Evolutionary conservation across 2,797 vertebrate species (phyloP).

Genomic region (Tauraco hartlaubi): DNA sequence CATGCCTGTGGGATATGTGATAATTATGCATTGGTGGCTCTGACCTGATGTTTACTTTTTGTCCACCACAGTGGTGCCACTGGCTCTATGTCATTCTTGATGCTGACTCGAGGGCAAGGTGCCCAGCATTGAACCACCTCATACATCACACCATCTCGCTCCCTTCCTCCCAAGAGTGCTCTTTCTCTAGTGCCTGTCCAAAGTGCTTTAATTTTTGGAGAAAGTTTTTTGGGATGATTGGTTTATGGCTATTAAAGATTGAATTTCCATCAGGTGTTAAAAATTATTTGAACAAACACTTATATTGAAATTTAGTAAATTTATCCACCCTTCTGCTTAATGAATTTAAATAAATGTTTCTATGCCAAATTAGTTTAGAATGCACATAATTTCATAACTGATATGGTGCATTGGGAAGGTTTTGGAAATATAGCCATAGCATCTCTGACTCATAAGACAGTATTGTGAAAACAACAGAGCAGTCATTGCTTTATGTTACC

Average conservation of each 20-base stretch:
- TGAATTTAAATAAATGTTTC: background rate
- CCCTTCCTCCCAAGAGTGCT: background rate
- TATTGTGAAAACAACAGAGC: background rate
- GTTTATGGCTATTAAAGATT: background rate
- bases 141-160: background rate
- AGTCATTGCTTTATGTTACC: background rate
- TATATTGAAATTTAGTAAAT: background rate
- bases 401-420: fast-evolving
- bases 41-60: background rate
- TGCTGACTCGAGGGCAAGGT: background rate
- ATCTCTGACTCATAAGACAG: background rate
- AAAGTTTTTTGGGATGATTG: background rate
- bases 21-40: background rate
- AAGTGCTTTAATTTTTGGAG: background rate
- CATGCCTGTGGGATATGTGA: background rate
- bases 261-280: background rate
- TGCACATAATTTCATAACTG: background rate
- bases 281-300: background rate
- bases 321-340: background rate
- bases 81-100: background rate
- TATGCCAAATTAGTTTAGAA: background rate
- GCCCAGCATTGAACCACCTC: background rate
- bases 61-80: fast-evolving
- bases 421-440: background rate
- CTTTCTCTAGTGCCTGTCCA: background rate